Evolutionary conservation across 2,888 invertebrate genomes (phyloP).

Genomic region (Hyposoter dolosus): DNA sequence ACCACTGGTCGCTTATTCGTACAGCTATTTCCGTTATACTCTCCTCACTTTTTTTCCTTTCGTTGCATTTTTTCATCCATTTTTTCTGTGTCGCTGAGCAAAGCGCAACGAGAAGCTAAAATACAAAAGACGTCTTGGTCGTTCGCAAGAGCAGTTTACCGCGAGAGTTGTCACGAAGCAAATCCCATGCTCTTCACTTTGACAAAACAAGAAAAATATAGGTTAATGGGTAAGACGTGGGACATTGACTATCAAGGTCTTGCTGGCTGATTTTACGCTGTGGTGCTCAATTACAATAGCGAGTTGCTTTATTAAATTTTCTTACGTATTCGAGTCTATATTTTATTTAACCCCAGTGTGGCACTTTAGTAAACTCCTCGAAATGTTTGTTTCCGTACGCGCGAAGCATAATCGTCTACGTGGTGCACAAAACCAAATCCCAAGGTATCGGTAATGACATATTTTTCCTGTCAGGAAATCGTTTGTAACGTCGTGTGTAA

Average conservation of each 20-base stretch:
- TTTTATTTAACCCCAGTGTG: too few relatives aligned
- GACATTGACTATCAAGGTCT: slow-evolving; percentile 50
- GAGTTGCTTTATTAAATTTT: neutral
- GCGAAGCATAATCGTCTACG: neutral
- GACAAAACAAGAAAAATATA: slow-evolving; percentile 39
- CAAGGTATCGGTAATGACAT: slow-evolving; percentile 8
- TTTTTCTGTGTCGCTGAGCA: slow-evolving; percentile 1
- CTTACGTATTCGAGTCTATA: neutral
- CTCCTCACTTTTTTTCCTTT: neutral
- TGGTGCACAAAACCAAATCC: neutral
- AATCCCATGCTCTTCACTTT: slow-evolving; percentile 39
- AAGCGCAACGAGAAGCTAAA: slow-evolving; percentile 25
- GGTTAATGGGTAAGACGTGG: slow-evolving; percentile 27
- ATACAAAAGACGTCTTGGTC: slow-evolving; percentile 15
- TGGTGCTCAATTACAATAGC: slow-evolving; percentile 18
- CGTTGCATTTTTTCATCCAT: neutral
- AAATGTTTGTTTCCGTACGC: neutral
- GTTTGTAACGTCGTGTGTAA: neutral
- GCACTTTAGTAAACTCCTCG: neutral
- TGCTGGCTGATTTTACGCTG: slow-evolving; percentile 26
- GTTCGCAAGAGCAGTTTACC: slow-evolving; percentile 35
- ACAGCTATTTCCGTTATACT: slow-evolving; percentile 25
- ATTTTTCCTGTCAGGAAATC: slow-evolving; percentile 5
- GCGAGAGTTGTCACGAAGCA: slow-evolving; percentile 47
- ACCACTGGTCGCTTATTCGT: neutral